These are phyloP conservation scores for Eupithecia abbreviata DNA, from an alignment of 2,888 invertebrate genomes.

Conservation along the genomic window DNA sequence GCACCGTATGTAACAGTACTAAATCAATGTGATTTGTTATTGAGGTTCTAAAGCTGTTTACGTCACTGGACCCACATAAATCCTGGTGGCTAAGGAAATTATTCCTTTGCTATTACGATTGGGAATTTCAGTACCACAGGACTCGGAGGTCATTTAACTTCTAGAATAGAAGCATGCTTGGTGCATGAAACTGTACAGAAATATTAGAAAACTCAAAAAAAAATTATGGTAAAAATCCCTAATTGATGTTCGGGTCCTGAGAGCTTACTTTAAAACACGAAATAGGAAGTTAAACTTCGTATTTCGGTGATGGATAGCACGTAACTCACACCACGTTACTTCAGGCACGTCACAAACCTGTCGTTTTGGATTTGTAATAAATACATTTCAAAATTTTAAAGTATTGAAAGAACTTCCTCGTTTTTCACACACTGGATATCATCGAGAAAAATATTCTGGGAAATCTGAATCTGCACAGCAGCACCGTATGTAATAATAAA, in stretches of 20 bases:
- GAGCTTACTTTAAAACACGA: background rate
- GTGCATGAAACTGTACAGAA: too few relatives aligned
- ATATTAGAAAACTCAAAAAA: too few relatives aligned
- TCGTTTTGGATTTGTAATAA: background rate
- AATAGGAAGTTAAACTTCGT: background rate
- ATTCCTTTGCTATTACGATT: conserved; percentile 46
- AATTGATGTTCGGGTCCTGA: background rate
- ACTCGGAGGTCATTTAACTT: background rate
- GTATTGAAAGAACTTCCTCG: too few relatives aligned
- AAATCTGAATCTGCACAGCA: too few relatives aligned
- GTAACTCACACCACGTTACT: too few relatives aligned
- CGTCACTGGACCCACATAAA: conserved; percentile 63
- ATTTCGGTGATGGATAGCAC: background rate
- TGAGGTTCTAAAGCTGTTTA: conserved; percentile 57
- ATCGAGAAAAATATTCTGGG: too few relatives aligned
- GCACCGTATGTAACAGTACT: conserved; percentile 47
- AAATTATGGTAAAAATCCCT: background rate
- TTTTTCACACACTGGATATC: too few relatives aligned
- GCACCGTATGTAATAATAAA: too few relatives aligned
- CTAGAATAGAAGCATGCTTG: background rate
- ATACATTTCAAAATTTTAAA: background rate
- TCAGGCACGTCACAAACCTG: background rate
- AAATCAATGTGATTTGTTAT: conserved; percentile 70
- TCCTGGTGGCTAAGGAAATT: conserved; percentile 63
- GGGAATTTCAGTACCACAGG: conserved; percentile 24